phyloP scores from a whole-genome alignment of 2,888 invertebrate species.

The Epinotia nisella region DNA sequence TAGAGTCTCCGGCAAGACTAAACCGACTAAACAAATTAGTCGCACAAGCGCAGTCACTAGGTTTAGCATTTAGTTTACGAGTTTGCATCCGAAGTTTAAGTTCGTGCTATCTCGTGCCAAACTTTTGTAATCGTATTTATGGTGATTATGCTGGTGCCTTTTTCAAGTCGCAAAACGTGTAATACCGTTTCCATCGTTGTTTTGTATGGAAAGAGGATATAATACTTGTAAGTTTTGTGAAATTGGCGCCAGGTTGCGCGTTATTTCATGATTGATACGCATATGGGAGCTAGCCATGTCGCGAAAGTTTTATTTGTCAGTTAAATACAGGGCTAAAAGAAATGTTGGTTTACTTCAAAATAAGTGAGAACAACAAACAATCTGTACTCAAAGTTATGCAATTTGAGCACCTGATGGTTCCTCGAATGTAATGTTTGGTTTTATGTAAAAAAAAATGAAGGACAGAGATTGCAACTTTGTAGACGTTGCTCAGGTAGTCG shows the following conservation, averaged over 20 bases:
- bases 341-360: background rate
- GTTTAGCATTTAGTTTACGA: slow-evolving; percentile 66
- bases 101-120: slow-evolving; percentile 67
- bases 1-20: slow-evolving; percentile 57
- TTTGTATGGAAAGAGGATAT: slow-evolving; percentile 1
- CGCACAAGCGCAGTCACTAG: slow-evolving; percentile 76
- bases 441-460: background rate
- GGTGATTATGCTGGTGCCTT: slow-evolving; percentile 4
- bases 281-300: slow-evolving; percentile 1
- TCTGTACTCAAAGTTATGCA: background rate
- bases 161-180: slow-evolving; percentile 10
- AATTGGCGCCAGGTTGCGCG: slow-evolving; percentile 1
- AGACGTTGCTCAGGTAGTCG: background rate
- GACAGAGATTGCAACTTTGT: background rate
- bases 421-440: background rate
- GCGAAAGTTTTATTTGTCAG: slow-evolving; percentile 2
- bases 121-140: slow-evolving; percentile 49
- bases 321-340: background rate
- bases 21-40: slow-evolving; percentile 57
- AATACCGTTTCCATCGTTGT: slow-evolving; percentile 2
- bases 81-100: slow-evolving; percentile 52
- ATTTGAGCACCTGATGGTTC: background rate
- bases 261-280: slow-evolving; percentile 14
- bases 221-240: slow-evolving; percentile 6
- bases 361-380: background rate